These are phyloP conservation scores for Anthopleura sola DNA, from an alignment of 64 coral and sea anemone genomes.

Conservation along the genomic window DNA sequence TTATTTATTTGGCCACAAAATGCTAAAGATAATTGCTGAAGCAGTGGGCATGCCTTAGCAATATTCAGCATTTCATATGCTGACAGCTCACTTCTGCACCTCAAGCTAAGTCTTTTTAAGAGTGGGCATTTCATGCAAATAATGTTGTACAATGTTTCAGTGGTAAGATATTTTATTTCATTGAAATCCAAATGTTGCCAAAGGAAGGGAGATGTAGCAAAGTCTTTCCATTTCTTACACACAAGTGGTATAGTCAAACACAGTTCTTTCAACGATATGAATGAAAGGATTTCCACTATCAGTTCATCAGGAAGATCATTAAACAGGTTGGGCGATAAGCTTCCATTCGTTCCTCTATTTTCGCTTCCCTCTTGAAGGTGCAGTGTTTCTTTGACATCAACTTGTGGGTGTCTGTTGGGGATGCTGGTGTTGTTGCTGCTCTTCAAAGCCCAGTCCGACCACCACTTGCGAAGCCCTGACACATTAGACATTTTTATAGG, in stretches of 20 bases:
- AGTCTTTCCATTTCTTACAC: conserved; percentile 68
- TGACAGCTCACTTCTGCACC: conserved; percentile 28
- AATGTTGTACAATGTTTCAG: conserved; percentile 27
- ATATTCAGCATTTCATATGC: conserved; percentile 10
- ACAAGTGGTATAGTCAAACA: conserved; percentile 46
- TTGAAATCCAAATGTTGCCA: conserved; percentile 57
- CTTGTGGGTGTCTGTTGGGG: not conserved
- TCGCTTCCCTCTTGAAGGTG: conserved; percentile 19
- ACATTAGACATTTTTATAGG: not conserved
- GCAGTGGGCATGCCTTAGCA: conserved; percentile 54
- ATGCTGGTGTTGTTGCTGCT: not conserved
- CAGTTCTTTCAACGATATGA: conserved; percentile 62
- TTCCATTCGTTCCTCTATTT: not conserved
- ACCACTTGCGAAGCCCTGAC: not conserved
- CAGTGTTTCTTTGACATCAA: conserved; percentile 39
- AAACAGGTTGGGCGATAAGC: conserved; percentile 11
- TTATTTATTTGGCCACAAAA: conserved; percentile 72
- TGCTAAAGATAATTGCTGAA: conserved; percentile 60
- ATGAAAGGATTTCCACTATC: conserved; percentile 74
- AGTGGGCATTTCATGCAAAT: conserved; percentile 51
- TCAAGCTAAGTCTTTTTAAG: conserved; percentile 76
- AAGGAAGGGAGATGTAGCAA: conserved; percentile 64
- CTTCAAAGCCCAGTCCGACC: not conserved
- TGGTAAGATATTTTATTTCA: conserved; percentile 27
- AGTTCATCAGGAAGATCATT: conserved; percentile 76